Conservation (phyloP, 2,797 vertebrate species). For the Coccyzus lansbergi region DNA sequence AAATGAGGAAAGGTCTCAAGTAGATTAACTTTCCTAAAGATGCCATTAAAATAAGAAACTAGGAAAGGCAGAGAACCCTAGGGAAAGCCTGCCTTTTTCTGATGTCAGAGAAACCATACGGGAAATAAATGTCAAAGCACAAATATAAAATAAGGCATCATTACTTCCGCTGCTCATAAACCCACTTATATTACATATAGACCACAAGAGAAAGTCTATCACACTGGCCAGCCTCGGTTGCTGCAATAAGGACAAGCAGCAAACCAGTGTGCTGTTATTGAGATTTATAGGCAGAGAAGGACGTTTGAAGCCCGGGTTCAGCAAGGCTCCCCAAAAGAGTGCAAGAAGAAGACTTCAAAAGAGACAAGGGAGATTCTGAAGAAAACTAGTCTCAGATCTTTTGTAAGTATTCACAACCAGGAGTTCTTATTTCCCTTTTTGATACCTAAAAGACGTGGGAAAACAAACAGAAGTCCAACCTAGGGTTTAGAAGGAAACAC, state of each 20-base stretch:
- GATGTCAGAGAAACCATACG: not conserved
- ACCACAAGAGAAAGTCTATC: rapidly evolving
- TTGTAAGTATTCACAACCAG: rapidly evolving
- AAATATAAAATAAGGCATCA: not conserved
- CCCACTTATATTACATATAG: not conserved
- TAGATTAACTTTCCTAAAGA: not conserved
- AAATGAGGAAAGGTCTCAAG: not conserved
- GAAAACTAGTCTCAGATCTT: not conserved
- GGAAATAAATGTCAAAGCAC: not conserved
- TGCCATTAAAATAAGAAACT: not conserved
- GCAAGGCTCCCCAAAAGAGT: not conserved
- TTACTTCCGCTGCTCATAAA: not conserved
- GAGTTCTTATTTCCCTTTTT: not conserved
- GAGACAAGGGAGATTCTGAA: not conserved
- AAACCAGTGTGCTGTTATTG: not conserved
- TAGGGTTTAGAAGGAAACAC: not conserved
- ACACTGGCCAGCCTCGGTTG: not conserved
- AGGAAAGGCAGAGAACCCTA: not conserved
- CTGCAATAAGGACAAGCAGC: not conserved
- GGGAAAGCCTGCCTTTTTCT: not conserved
- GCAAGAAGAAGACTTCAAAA: not conserved
- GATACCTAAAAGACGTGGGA: not conserved
- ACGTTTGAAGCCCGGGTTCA: not conserved
- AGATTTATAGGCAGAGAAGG: not conserved
- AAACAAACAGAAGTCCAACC: not conserved